Conservation (phyloP, 2,888 invertebrate species). For the Tenthredo livida region DNA sequence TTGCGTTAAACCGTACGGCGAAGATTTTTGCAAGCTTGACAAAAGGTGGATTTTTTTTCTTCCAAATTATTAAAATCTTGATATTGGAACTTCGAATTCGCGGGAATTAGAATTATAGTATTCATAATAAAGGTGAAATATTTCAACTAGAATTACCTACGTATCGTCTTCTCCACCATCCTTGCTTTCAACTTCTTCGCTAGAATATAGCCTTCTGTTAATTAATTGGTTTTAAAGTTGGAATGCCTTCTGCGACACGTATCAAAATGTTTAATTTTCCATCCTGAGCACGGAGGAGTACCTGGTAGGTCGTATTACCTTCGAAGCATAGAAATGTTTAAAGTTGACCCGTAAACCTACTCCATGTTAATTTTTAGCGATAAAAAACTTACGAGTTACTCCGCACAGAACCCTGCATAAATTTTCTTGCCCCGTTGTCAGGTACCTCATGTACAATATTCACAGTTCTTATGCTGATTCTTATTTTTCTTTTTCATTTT, state of each 20-base stretch:
- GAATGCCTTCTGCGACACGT: neutral
- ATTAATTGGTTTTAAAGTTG: neutral
- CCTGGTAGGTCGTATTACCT: neutral
- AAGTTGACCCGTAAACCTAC: constrained; percentile 18
- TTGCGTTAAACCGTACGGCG: neutral
- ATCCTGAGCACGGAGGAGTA: constrained; percentile 11
- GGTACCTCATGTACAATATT: constrained; percentile 44
- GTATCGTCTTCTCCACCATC: neutral
- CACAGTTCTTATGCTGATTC: neutral
- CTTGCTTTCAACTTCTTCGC: constrained; percentile 17
- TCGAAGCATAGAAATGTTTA: neutral
- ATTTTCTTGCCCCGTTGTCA: constrained; percentile 6
- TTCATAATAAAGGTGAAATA: neutral
- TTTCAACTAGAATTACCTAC: neutral
- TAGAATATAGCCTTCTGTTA: neutral
- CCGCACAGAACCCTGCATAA: constrained; percentile 3
- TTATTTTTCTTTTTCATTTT: neutral
- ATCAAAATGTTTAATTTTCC: constrained; percentile 30
- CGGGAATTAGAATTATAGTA: neutral
- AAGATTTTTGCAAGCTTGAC: neutral
- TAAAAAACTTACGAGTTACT: constrained; percentile 2
- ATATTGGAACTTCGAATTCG: neutral
- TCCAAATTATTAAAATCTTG: neutral
- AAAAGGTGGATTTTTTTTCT: neutral
- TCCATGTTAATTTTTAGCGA: neutral